phyloP scores from a whole-genome alignment of 2,888 invertebrate genomes.

The Helicoverpa assulta region DNA sequence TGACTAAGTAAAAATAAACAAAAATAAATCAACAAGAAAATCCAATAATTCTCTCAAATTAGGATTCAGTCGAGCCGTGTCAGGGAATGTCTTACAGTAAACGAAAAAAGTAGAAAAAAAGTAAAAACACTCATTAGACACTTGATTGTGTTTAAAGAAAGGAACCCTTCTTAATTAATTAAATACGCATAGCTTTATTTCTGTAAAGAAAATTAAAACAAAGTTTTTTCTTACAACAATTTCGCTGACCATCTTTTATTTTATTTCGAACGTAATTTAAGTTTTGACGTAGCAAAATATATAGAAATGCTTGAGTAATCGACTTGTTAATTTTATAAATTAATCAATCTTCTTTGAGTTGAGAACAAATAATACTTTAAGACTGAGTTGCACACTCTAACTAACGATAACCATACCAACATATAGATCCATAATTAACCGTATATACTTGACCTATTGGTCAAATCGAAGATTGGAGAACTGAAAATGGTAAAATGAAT shows the following conservation, averaged over 20 bases:
- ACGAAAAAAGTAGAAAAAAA: slow-evolving; percentile 62
- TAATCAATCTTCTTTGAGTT: too few relatives aligned
- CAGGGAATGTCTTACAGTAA: slow-evolving; percentile 53
- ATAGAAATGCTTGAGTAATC: too few relatives aligned
- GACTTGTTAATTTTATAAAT: too few relatives aligned
- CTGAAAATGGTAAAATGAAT: too few relatives aligned
- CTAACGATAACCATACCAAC: too few relatives aligned
- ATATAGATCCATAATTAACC: too few relatives aligned
- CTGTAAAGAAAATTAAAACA: slow-evolving; percentile 70
- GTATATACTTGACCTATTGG: too few relatives aligned
- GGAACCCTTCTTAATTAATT: slow-evolving; percentile 75
- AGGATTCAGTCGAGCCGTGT: slow-evolving; percentile 63
- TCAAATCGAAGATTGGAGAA: too few relatives aligned
- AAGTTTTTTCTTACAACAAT: slow-evolving; percentile 63
- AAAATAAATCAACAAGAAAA: slow-evolving; percentile 52
- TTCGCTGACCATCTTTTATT: slow-evolving; percentile 21
- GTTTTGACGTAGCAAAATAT: neutral
- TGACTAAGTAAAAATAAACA: neutral
- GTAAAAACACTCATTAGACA: slow-evolving; percentile 74
- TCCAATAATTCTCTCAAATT: slow-evolving; percentile 65
- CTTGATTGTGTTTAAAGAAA: slow-evolving; percentile 72
- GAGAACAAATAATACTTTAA: too few relatives aligned
- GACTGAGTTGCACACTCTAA: too few relatives aligned
- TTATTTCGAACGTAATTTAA: slow-evolving; percentile 49
- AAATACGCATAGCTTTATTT: slow-evolving; percentile 74